Base-by-base conservation (phyloP, 2,797 vertebrate genomes). In the Peromyscus eremicus region DNA sequence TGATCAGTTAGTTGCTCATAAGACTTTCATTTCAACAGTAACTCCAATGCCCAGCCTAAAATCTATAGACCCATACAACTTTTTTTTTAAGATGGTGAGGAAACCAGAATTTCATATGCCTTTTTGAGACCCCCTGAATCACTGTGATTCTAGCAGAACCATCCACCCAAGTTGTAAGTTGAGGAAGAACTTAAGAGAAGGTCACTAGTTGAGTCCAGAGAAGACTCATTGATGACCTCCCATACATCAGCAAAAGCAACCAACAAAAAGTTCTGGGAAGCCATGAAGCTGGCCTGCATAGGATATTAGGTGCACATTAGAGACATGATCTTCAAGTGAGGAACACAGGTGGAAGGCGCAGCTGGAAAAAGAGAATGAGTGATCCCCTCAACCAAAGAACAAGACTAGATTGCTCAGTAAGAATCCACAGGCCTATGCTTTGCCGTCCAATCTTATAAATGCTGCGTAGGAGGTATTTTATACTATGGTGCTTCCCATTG, bases 41-140 rank as follows among this genome's bases (percentile, higher is more conserved):
- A 71, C 5, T 76, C 3, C 49, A 62, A 73, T 91, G 37, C 17
- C 52, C 6, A 83, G 27, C 1, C 85, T 52, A 64, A 79, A 81
- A 94, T 75, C 43, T 96, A 76, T 21, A 95, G 91, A 91, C 11
- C 40, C 66, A 92, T 62, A 75, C 27, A 80, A 40, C 10, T 73
- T 52, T 52, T 52, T 52, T 52, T 92, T 23, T 25, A n/a, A n/a
- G 14, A 77, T 5, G 13, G 17, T 34, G 19, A 40, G 10, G 4
- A 90, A 94, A 60, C 2, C n/a, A 60, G 49, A 93, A 83, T 34
- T 62, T 27, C 27, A 37, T 4, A 3, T 2, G 1, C 5, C 32
- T 64, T 71, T 71, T 1, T 16, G 85, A 94, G 40, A 94, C 29
- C 75, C 70, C 64, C n/a, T 8, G 32, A 55, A 8, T 80, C 75